These are phyloP conservation scores for Streptopelia turtur DNA, from an alignment of 2,797 vertebrate genomes.

Conservation along the genomic window DNA sequence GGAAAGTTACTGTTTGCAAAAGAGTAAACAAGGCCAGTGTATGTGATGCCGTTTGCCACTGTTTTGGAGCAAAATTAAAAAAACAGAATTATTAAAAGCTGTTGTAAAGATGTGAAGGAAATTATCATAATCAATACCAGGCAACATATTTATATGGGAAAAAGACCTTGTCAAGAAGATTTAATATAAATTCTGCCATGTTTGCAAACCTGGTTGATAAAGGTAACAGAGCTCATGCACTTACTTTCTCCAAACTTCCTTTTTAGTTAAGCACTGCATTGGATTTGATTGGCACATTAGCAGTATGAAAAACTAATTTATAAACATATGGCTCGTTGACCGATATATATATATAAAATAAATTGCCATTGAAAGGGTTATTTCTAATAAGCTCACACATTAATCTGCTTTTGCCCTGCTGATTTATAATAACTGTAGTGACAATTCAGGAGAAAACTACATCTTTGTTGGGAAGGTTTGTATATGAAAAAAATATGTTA, in stretches of 20 bases:
- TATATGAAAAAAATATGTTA: background rate
- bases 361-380: background rate
- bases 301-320: background rate
- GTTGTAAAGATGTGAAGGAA: background rate
- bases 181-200: background rate
- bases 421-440: background rate
- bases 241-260: background rate
- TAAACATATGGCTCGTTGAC: background rate
- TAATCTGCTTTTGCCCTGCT: background rate
- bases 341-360: background rate
- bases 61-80: background rate
- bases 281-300: background rate
- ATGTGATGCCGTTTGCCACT: background rate
- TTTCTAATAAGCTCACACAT: background rate
- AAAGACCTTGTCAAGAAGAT: background rate
- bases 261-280: background rate
- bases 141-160: rapidly evolving
- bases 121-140: background rate
- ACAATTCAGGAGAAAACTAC: background rate
- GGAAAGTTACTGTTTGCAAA: background rate
- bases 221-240: background rate
- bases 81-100: background rate
- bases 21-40: background rate
- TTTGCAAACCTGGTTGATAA: background rate
- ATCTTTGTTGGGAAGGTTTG: background rate